A percentile compares a stretch with the other conserved stretches of the same genome.
phyloP scores from a whole-genome alignment of 1,140 invertebrate genomes.

The Archegozetes longisetosus region DNA sequence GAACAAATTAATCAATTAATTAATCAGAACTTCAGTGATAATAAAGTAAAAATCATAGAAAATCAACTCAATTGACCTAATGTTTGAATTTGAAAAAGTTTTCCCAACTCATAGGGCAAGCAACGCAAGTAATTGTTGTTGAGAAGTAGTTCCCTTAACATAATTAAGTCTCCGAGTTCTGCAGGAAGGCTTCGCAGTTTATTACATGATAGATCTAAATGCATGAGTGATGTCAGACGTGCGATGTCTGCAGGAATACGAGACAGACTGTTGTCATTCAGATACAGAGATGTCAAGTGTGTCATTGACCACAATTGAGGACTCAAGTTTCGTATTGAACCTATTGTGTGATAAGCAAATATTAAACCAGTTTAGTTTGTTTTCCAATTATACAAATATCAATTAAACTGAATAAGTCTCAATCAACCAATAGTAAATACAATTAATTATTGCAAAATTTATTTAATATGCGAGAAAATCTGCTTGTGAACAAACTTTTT shows the following conservation, averaged over 20 bases:
- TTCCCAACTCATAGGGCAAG: conserved; percentile 90
- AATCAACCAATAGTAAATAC: no score
- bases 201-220: conserved; percentile 81
- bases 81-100: conserved; percentile 82
- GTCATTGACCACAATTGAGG: conserved; percentile 72
- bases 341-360: conserved; percentile 36
- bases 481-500: no score
- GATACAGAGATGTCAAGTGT: conserved; percentile 77
- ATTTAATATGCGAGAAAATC: no score
- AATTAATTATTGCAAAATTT: no score
- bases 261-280: conserved; percentile 82
- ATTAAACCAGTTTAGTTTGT: no score
- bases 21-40: conserved; percentile 3
- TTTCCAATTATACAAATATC: no score
- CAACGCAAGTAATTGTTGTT: conserved; percentile 83
- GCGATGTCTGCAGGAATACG: conserved; percentile 75
- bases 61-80: conserved; percentile 29
- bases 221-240: conserved; percentile 58
- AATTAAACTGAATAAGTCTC: no score
- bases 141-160: conserved; percentile 78
- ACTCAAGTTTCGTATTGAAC: conserved; percentile 78
- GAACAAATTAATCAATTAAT: conserved; percentile 5
- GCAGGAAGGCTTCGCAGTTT: conserved; percentile 81
- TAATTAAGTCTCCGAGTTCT: conserved; percentile 85
- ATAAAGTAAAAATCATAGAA: conserved; percentile 1